A percentile compares a stretch with the other conserved stretches of the same genome.
These are phyloP conservation scores for Clistopyga incitator DNA, from an alignment of 2,888 invertebrate genomes.

Conservation along the genomic window DNA sequence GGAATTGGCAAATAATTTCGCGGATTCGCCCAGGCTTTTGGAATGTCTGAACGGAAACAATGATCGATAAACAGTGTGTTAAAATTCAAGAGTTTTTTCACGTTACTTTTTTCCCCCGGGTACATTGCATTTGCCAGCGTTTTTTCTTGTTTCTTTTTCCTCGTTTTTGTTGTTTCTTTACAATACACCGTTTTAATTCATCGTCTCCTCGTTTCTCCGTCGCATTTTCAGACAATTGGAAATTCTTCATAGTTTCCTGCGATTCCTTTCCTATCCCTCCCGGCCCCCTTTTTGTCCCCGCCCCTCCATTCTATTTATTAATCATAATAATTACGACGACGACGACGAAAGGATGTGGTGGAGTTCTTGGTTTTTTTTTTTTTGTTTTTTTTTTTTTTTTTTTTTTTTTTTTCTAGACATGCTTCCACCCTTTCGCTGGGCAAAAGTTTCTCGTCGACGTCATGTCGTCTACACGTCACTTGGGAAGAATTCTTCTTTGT, in stretches of 20 bases:
- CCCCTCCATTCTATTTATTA: constrained; percentile 34
- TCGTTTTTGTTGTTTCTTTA: constrained; percentile 35
- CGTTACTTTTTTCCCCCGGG: constrained; percentile 35
- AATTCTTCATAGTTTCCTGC: constrained; percentile 2
- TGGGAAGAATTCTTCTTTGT: constrained; percentile 81
- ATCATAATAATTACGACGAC: constrained; percentile 58
- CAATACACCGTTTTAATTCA: constrained; percentile 46
- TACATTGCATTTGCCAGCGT: constrained; percentile 40
- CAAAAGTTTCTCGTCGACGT: constrained; percentile 56
- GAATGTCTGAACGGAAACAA: constrained; percentile 79
- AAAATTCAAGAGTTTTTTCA: constrained; percentile 63
- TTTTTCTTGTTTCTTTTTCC: constrained; percentile 13
- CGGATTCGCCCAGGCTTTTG: constrained; percentile 74
- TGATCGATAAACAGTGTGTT: constrained; percentile 60
- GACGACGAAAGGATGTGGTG: constrained; percentile 45
- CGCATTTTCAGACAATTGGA: constrained; percentile 34
- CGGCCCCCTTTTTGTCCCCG: not conserved
- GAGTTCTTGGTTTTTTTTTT: too few relatives aligned
- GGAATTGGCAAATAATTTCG: constrained; percentile 64
- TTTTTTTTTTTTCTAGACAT: constrained; percentile 5
- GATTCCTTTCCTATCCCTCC: constrained; percentile 1
- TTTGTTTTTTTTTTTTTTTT: too few relatives aligned
- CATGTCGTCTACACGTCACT: constrained; percentile 62
- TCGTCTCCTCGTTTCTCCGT: constrained; percentile 25
- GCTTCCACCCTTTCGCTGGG: constrained; percentile 40